Evolutionary conservation across 1,140 invertebrate species (phyloP), one percentile per base, ranked within the genome.

Genomic region (Radopholus similis): DNA sequence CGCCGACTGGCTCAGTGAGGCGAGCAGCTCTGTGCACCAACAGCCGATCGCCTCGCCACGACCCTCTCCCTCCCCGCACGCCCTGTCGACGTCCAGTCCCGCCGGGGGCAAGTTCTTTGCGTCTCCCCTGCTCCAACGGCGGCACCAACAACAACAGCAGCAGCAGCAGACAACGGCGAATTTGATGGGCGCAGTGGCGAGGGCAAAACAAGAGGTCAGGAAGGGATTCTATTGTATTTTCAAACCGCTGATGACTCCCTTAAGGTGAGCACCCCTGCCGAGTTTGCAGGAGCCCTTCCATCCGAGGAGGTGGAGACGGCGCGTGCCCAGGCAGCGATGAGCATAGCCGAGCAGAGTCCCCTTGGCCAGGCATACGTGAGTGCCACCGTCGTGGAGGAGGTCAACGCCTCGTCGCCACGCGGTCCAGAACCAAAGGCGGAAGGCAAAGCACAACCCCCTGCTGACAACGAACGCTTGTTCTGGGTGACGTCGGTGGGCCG

Each of bases 401-500:
- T 26, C 13, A n/a, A n/a, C n/a, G n/a, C n/a, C n/a, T n/a, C n/a
- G n/a, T n/a, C n/a, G n/a, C n/a, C n/a, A n/a, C n/a, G n/a, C n/a
- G n/a, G n/a, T n/a, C n/a, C n/a, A 28, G 40, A 49, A 26, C 23
- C 9, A 11, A 28, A 26, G 47, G 23, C 47, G 28, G 47, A 62
- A n/a, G n/a, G 2, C 28, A 62, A 62, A 62, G 28, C 6, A 15
- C 3, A 64, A 11, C 62, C 35, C 32, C n/a, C 54, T 21, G 35
- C 18, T 53, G 62, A 53, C 44, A 38, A 15, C 38, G 49, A 56
- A 53, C 62, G 32, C 6, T 26, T 51, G 26, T 92, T 92, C 79
- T 94, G 92, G 92, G 88, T 91, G 65, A 95, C 92, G 0, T 91
- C 90, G 5, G 88, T 91, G 47, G 92, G 92, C 32, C 92, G 93